These are phyloP conservation scores for Psettodes erumei DNA, from an alignment of 2,113 vertebrate species.

Conservation along the genomic window DNA sequence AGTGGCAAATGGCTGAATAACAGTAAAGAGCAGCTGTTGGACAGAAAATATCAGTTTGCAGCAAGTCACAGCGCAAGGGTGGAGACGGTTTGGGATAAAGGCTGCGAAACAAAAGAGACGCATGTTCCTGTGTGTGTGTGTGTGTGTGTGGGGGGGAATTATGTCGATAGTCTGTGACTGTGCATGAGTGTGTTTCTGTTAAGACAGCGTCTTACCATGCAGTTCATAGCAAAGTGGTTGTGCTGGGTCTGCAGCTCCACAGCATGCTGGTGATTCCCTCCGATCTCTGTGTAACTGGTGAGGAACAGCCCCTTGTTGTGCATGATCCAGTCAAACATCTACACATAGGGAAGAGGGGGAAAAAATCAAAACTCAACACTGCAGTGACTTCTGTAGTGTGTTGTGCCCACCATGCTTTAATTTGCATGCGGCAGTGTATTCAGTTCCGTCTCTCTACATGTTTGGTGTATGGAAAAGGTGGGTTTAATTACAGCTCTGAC, in stretches of 20 bases:
- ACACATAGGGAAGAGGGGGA: constrained; percentile 11
- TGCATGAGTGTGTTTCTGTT: background rate
- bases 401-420: background rate
- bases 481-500: constrained; percentile 37
- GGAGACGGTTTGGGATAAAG: constrained; percentile 16
- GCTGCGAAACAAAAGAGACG: background rate
- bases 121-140: constrained; percentile 9
- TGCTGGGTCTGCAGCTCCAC: constrained; percentile 98
- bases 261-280: constrained; percentile 93
- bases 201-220: constrained; percentile 90
- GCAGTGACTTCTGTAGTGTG: background rate
- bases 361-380: constrained; percentile 31
- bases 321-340: constrained; percentile 99
- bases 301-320: constrained; percentile 99
- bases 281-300: constrained; percentile 97
- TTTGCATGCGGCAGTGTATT: constrained; percentile 6
- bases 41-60: constrained; percentile 28
- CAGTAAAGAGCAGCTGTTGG: constrained; percentile 14
- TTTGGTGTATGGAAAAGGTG: constrained; percentile 25
- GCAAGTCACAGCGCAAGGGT: constrained; percentile 13
- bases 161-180: constrained; percentile 43
- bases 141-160: constrained; percentile 46
- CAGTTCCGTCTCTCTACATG: background rate
- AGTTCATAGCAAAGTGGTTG: constrained; percentile 99
- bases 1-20: constrained; percentile 56